phyloP scores from a whole-genome alignment of 1,140 invertebrate species.

The Hyphantria cunea region DNA sequence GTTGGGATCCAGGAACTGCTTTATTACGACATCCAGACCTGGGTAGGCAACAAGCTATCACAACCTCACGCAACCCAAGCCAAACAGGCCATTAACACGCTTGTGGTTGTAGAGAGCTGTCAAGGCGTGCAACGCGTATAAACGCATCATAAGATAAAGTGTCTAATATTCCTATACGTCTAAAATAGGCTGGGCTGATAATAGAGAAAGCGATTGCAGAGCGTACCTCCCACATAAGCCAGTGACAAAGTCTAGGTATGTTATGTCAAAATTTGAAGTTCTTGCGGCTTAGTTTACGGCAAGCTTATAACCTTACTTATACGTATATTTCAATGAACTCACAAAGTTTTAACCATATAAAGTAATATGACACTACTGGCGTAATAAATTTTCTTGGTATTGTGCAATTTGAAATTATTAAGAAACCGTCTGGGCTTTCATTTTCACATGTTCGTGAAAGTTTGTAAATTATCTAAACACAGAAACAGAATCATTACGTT shows the following conservation, averaged over 20 bases:
- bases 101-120: too few species aligned
- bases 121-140: too few species aligned
- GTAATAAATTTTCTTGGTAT: conserved; percentile 5
- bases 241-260: background rate
- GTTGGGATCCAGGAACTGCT: too few species aligned
- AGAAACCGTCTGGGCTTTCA: conserved; percentile 3
- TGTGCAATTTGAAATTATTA: conserved; percentile 5
- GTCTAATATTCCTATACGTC: too few species aligned
- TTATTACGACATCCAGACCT: too few species aligned
- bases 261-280: conserved; percentile 13
- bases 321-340: conserved; percentile 18
- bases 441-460: background rate
- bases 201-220: background rate
- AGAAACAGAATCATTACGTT: background rate
- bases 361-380: conserved; percentile 8
- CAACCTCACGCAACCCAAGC: too few species aligned
- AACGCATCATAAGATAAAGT: too few species aligned
- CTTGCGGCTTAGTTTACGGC: conserved; percentile 6
- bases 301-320: conserved; percentile 11
- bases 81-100: too few species aligned
- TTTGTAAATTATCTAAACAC: background rate
- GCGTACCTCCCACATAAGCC: background rate
- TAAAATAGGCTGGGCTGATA: background rate
- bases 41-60: too few species aligned
- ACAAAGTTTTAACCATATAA: conserved; percentile 18